Evolutionary conservation across 2,113 vertebrate genomes (phyloP), one percentile per base, ranked within the genome.

Genomic region (Lucifuga dentata): DNA sequence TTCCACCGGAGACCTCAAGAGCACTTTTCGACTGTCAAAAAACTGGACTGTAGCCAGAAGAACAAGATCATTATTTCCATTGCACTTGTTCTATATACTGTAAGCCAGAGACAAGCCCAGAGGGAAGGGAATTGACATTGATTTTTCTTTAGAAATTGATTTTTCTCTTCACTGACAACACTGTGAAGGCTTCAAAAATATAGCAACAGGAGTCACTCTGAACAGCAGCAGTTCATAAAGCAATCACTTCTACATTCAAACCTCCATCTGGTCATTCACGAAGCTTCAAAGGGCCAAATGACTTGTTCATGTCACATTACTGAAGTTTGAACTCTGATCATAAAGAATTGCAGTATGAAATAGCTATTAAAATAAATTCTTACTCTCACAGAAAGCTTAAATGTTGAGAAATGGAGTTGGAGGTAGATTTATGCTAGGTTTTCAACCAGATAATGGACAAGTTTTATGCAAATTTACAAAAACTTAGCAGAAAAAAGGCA

Each of bases 101-200:
- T 76, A 81, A 83, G 83, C 57, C 76, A 69, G 65, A 83, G 71
- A 81, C 79, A 55, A 64, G 75, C 50, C 68, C 67, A 53, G 62
- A 85, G 81, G 79, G 76, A 78, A 75, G 48, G 71, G 82, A 89
- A 89, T 90, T 89, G 83, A 63, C 84, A 89, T 90, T 86, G 88
- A 90, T 90, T 89, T 89, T 85, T 82, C 79, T 84, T 90, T 79
- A 86, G 77, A 87, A 89, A 89, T 86, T 59, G 86, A 91, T 88
- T 86, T 90, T 78, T 81, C 58, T 86, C 67, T 86, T 80, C 84
- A 86, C 84, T 81, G 85, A 86, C 85, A 88, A 85, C 76, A 81
- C 79, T 72, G 55, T 53, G 73, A 85, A 77, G 70, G 64, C 73
- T 85, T 85, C 61, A 84, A 66, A 80, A 85, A 87, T 65, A 81